Evolutionary conservation across 1,140 invertebrate genomes (phyloP), one percentile per base, ranked within the genome.

Genomic region (Pectinophora gossypiella): DNA sequence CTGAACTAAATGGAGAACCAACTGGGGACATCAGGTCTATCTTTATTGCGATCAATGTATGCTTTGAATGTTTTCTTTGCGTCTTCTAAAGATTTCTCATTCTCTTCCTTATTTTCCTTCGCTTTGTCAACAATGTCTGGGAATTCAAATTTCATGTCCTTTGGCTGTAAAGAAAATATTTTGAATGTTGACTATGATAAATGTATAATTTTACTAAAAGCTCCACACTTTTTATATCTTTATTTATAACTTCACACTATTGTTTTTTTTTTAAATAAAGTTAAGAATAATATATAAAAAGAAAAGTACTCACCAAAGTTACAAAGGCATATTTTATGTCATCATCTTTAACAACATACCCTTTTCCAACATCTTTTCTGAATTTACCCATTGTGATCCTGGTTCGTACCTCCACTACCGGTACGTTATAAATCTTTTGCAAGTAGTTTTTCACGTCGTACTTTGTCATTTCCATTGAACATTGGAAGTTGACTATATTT

Each of bases 391-490:
- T 53, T 38, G 88, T 86, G 53, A 96, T 95, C 57, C 90, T 89
- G 0, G 93, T 95, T 38, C 91, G 86, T 0, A 98, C 93, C 72
- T 94, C 78, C 2, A 93, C 79, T 3, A 95, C 92, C 2, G 91
- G 89, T 0, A 99, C 84, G 58, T 96, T 93, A 67, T 99, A 99
- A 61, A 99, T 98, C 85, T 98, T 98, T 76, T 97, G 93, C 49
- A 99, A 86, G 87, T 99, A 99, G 88, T 97, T 97, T 79, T 93
- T 94, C 0, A 99, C 90, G 84, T 99, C 97, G 58, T 89, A 69
- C 83, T 90, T 93, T 10, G 95, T 97, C 96, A 97, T 97, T 88
- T 96, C 92, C 81, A 94, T 93, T 3, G 97, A 97, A 59, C 95
- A 94, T 38, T 93, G 88, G 88, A 98, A 98, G 42, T 93, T 89